Conservation (phyloP, 2,888 invertebrate species). For the Acleris sparsana region DNA sequence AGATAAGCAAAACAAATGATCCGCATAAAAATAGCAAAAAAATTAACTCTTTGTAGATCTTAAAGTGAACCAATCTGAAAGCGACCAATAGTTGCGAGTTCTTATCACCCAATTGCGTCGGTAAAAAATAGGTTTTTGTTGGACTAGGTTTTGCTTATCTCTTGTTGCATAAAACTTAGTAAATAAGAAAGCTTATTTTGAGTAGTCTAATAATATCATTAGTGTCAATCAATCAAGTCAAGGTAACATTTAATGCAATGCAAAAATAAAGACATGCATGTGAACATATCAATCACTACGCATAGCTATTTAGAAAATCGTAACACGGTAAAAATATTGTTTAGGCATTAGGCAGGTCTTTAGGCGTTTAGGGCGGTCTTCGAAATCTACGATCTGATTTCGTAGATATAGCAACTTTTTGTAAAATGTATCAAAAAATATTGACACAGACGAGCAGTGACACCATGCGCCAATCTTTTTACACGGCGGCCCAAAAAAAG, state of each 20-base stretch:
- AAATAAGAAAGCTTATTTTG: conserved; percentile 21
- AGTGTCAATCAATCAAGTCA: conserved; percentile 14
- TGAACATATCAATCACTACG: no score
- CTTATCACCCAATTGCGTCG: conserved; percentile 19
- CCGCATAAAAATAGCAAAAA: conserved; percentile 10
- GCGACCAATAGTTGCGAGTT: conserved; percentile 32
- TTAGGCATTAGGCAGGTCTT: no score
- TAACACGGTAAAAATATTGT: background rate
- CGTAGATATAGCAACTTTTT: accelerated
- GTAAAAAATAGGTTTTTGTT: conserved; percentile 35
- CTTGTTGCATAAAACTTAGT: conserved; percentile 18
- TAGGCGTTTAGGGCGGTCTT: no score
- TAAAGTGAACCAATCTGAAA: conserved; percentile 28
- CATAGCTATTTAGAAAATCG: no score
- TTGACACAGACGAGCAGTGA: no score
- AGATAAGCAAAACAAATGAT: conserved; percentile 19
- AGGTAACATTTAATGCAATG: no score
- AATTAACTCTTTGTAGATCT: conserved; percentile 19
- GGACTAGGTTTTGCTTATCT: conserved; percentile 18
- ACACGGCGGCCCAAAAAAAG: no score
- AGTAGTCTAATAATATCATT: conserved; percentile 15
- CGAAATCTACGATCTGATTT: no score
- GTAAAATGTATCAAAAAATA: no score
- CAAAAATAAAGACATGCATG: no score
- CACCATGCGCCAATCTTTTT: no score